These are phyloP conservation scores for Albula goreensis DNA, from an alignment of 2,113 vertebrate genomes.

Conservation along the genomic window DNA sequence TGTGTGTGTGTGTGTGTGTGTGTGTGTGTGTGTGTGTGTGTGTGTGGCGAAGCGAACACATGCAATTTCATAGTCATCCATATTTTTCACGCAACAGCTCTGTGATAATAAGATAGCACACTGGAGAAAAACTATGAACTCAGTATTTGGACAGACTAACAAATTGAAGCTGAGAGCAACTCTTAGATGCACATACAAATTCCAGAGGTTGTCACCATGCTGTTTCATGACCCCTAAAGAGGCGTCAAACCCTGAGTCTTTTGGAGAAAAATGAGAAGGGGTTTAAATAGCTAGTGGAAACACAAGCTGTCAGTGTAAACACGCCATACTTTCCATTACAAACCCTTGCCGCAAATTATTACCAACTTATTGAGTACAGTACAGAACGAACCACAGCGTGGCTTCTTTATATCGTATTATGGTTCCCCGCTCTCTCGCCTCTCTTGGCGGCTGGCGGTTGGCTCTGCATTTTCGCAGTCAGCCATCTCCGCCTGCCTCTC, in stretches of 20 bases:
- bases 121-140: background rate
- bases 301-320: background rate
- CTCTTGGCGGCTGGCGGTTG: constrained; percentile 32
- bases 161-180: background rate
- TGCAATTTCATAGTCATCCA: background rate
- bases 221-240: background rate
- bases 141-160: background rate
- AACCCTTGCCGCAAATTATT: background rate
- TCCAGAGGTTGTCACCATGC: constrained; percentile 3
- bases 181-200: background rate
- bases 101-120: background rate
- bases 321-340: background rate
- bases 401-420: background rate
- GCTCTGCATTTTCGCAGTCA: constrained; percentile 49
- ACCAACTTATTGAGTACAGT: background rate
- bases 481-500: constrained; percentile 52
- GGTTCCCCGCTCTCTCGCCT: background rate
- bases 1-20: too few relatives aligned
- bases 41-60: too few relatives aligned
- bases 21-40: background rate
- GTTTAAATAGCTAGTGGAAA: background rate
- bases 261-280: background rate
- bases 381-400: background rate
- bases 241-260: background rate
- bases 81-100: background rate